phyloP scores from a whole-genome alignment of 92 coral and sea anemone genomes.

The Muricea muricata region DNA sequence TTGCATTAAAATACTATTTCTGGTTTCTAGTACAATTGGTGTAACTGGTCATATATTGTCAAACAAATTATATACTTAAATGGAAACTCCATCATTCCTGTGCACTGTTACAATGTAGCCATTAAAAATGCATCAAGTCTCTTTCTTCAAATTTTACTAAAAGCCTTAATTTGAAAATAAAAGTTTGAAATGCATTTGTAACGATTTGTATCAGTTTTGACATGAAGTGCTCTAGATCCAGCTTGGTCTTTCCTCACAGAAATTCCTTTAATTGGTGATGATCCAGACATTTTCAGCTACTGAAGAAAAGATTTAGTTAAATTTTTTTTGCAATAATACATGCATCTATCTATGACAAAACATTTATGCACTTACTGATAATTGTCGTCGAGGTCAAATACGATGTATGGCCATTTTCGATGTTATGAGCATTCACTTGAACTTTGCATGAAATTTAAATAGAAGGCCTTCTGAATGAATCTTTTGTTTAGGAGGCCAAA shows the following conservation, averaged over 20 bases:
- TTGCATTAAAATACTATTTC: no score
- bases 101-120: background rate
- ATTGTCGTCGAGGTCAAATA: no score
- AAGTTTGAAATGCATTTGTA: constrained; percentile 10
- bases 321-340: no score
- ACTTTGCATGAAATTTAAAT: no score
- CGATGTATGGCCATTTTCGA: no score
- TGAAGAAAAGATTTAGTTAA: no score
- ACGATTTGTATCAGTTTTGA: background rate
- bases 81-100: background rate
- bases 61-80: background rate
- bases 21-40: no score
- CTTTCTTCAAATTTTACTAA: background rate
- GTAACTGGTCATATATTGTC: background rate
- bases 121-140: background rate
- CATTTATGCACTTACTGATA: no score
- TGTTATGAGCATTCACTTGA: no score
- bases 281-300: background rate
- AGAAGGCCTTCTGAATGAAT: no score
- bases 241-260: background rate
- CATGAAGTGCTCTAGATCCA: background rate
- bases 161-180: background rate
- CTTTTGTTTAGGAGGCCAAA: no score
- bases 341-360: background rate
- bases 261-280: constrained; percentile 4